Base-by-base conservation (phyloP, 1,140 invertebrate species). In the Coenobita brevimanus region DNA sequence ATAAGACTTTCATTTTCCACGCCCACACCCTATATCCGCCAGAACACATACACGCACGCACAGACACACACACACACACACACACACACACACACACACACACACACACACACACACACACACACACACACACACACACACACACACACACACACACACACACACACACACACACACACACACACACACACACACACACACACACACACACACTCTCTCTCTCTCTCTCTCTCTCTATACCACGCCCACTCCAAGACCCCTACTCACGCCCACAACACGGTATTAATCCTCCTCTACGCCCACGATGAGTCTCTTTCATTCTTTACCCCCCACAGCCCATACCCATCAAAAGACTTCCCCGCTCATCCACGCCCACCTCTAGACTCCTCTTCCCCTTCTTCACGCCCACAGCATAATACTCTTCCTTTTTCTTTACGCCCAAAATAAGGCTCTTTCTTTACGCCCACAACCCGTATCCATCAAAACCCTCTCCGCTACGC, bases 101-200 rank as follows among this genome's bases (percentile, higher is more conserved):
- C 24, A 67, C 27, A 82, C 27, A 82, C 50, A 82, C 27, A 82
- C 27, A 82, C 24, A 82, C 27, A 67, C 21, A 83, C 33, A 83
- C 30, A 73, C 33, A 83, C 30, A 83, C 17, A 71, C 30, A 36
- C 30, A 71, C 33, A 71, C 27, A 83, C 30, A 83, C 30, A 83
- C 30, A 83, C 30, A 83, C 30, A 46, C 33, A 83, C 30, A 73
- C 33, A 83, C 30, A 83, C 30, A 83, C 30, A 83, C 27, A 83
- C 27, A 0, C 15, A 43, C 27, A 78, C 27, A 78, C 24, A 78
- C 13, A 43, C 24, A 50, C 27, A 43, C 27, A 78, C 13, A 50
- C 27, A 78, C 27, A 78, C 13, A 78, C 27, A 50, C 27, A 78
- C 27, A 54, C 27, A 78, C 27, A 78, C 27, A 78, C 27, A 78